These are phyloP conservation scores for Sebastiscus tertius DNA, from an alignment of 2,797 vertebrate genomes.

Conservation along the genomic window DNA sequence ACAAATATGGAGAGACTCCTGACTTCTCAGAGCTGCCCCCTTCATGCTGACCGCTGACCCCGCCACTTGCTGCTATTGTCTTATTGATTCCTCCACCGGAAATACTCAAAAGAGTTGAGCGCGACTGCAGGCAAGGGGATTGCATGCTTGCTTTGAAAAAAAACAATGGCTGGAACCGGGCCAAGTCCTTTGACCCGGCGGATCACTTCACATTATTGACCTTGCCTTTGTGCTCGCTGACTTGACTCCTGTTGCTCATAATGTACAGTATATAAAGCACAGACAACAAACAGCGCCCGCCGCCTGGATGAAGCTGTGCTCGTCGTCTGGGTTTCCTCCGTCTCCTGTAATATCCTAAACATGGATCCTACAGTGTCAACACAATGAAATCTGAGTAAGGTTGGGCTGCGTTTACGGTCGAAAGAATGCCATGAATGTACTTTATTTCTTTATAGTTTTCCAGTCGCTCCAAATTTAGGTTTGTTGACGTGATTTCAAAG, in stretches of 20 bases:
- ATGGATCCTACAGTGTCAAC: slow-evolving; percentile 22
- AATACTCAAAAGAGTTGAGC: slow-evolving; percentile 67
- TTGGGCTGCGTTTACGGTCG: background rate
- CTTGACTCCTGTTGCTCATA: slow-evolving; percentile 42
- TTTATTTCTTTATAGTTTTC: background rate
- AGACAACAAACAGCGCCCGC: slow-evolving; percentile 60
- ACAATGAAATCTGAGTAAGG: slow-evolving; percentile 31
- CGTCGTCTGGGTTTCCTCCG: slow-evolving; percentile 32
- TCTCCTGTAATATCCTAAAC: slow-evolving; percentile 18
- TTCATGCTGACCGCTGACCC: slow-evolving; percentile 1
- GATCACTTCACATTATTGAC: slow-evolving; percentile 69
- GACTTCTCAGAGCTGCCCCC: background rate
- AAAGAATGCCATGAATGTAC: slow-evolving; percentile 3
- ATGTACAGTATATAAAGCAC: slow-evolving; percentile 59
- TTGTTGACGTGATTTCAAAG: background rate
- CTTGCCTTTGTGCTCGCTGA: slow-evolving; percentile 52
- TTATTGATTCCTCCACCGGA: slow-evolving; percentile 74
- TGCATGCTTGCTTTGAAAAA: slow-evolving; percentile 53
- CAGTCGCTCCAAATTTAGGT: background rate
- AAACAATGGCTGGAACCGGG: slow-evolving; percentile 68
- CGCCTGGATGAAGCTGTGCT: slow-evolving; percentile 52
- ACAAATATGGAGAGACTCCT: background rate
- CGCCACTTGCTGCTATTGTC: slow-evolving; percentile 70
- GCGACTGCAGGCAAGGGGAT: slow-evolving; percentile 53
- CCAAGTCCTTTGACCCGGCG: slow-evolving; percentile 53